These are phyloP conservation scores for Theristicus caerulescens DNA, from an alignment of 2,113 vertebrate genomes.

Conservation along the genomic window DNA sequence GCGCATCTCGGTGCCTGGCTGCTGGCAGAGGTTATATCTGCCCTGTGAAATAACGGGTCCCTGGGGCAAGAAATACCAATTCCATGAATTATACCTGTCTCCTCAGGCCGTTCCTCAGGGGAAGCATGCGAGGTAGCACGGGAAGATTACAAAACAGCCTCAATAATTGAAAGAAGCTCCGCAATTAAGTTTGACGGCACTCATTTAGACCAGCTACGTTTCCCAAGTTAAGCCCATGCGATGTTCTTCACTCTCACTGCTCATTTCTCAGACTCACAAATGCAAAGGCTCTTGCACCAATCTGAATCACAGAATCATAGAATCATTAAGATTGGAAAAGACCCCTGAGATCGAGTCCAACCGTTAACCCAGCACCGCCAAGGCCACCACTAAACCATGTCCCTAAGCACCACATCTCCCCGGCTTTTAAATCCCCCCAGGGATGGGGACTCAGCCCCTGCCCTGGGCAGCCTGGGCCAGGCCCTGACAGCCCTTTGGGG, in stretches of 20 bases:
- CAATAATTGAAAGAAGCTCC: not conserved
- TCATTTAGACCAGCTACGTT: not conserved
- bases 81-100: not conserved
- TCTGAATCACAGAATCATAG: not conserved
- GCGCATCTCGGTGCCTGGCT: not conserved
- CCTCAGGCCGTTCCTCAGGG: not conserved
- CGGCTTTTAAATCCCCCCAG: no score
- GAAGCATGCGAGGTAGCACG: fast-evolving
- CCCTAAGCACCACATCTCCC: no score
- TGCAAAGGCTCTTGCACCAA: not conserved
- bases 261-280: not conserved
- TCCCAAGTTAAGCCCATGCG: not conserved
- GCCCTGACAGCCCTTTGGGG: no score
- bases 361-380: no score
- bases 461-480: no score
- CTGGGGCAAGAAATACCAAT: not conserved
- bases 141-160: not conserved
- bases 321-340: no score
- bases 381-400: no score
- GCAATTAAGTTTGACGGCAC: not conserved
- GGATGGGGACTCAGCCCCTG: no score
- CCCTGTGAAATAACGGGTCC: not conserved
- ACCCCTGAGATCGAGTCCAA: no score
- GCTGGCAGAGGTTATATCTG: not conserved
- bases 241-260: not conserved